These are phyloP conservation scores for Zeugodacus cucurbitae DNA, from an alignment of 1,140 invertebrate species.

Conservation along the genomic window DNA sequence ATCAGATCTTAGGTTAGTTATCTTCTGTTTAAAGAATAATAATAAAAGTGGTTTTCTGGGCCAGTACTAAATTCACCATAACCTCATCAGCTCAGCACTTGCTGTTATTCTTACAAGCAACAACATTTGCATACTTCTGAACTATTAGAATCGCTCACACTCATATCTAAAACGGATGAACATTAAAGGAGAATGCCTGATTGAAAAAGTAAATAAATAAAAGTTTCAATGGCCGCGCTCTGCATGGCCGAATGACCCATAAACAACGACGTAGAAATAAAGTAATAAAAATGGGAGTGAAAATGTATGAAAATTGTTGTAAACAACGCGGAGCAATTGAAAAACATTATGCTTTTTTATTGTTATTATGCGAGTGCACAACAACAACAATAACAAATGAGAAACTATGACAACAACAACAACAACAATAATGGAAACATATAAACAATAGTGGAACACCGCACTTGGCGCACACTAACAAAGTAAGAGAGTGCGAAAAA, in stretches of 20 bases:
- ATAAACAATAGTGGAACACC: neutral
- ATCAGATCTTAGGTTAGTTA: too few species aligned
- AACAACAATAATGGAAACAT: neutral
- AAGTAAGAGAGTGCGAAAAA: neutral
- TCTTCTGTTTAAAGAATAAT: too few species aligned
- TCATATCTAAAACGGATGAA: neutral
- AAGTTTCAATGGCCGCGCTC: neutral
- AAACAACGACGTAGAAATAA: neutral
- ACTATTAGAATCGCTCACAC: neutral
- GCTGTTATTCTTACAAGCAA: neutral
- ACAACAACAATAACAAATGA: neutral
- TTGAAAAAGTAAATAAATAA: slow-evolving; percentile 14
- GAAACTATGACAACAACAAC: neutral
- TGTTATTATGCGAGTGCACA: neutral
- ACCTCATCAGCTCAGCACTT: too few species aligned
- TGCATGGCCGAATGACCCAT: neutral
- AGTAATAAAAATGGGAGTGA: neutral
- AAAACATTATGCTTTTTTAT: neutral
- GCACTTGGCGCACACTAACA: neutral
- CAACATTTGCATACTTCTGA: neutral
- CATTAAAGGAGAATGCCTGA: neutral
- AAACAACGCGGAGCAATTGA: neutral
- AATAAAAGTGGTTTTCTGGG: too few species aligned
- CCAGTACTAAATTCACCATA: too few species aligned
- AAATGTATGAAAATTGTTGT: neutral